Evolutionary conservation across 2,797 vertebrate genomes (phyloP).

Genomic region (Rhynchonycteris naso): DNA sequence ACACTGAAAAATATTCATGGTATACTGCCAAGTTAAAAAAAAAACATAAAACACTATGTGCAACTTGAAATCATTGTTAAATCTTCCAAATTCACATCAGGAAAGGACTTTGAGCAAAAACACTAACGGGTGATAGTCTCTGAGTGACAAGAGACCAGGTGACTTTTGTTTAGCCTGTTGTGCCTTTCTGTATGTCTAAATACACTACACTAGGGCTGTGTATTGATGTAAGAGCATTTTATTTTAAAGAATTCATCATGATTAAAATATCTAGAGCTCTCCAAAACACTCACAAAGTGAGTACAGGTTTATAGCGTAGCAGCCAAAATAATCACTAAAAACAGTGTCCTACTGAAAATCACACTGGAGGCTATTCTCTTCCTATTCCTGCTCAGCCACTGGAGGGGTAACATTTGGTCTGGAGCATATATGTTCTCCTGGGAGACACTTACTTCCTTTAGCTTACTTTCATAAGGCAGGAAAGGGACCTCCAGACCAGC

Average conservation of each 20-base stretch:
- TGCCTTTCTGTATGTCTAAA: slow-evolving; percentile 37
- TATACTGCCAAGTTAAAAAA: slow-evolving; percentile 10
- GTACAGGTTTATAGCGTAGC: background rate
- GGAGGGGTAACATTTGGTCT: background rate
- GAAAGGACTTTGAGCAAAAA: slow-evolving; percentile 31
- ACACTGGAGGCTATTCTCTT: background rate
- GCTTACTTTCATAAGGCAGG: background rate
- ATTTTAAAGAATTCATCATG: background rate
- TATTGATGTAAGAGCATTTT: background rate
- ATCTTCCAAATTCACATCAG: background rate
- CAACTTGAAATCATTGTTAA: background rate
- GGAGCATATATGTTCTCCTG: background rate
- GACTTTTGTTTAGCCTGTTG: slow-evolving; percentile 3
- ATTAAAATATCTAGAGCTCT: background rate
- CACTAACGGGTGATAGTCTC: background rate
- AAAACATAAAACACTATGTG: background rate
- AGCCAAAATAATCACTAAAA: background rate
- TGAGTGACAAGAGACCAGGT: background rate
- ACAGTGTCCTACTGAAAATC: background rate
- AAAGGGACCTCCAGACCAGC: background rate
- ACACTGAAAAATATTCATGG: background rate
- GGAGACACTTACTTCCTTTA: background rate
- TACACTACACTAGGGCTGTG: background rate
- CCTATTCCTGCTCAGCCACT: background rate
- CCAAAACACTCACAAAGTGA: background rate